Conservation (phyloP, 2,888 invertebrate species). For the Eristalis intricaria region DNA sequence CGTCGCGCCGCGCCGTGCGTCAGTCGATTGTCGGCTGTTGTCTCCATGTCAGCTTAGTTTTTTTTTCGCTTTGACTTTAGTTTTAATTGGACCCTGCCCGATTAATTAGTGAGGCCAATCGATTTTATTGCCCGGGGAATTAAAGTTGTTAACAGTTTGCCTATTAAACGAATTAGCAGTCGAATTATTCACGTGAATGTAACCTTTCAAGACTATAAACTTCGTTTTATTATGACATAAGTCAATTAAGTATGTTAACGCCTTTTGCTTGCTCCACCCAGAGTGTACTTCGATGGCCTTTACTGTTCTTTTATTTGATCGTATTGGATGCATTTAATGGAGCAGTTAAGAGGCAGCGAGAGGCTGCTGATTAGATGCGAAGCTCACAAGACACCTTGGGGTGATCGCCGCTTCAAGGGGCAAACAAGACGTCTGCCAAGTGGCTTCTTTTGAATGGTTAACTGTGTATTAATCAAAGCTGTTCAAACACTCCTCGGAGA, state of each 20-base stretch:
- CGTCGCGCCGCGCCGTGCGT: neutral
- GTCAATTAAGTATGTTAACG: conserved; percentile 36
- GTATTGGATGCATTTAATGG: neutral
- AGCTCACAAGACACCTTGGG: neutral
- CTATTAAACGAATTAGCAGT: conserved; percentile 31
- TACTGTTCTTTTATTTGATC: conserved; percentile 19
- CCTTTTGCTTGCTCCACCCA: neutral
- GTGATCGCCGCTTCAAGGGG: neutral
- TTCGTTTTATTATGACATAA: conserved; percentile 27
- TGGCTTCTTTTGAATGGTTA: neutral
- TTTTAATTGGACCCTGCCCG: conserved; percentile 16
- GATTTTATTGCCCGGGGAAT: conserved; percentile 23
- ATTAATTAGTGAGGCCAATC: conserved; percentile 31
- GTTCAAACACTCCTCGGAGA: neutral
- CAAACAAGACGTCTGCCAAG: neutral
- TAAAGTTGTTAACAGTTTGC: conserved; percentile 12
- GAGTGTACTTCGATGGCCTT: neutral
- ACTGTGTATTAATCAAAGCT: neutral
- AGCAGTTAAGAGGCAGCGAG: neutral
- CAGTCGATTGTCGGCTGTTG: neutral
- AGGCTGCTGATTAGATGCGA: neutral
- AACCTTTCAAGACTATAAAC: conserved; percentile 25
- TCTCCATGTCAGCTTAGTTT: neutral
- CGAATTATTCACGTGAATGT: conserved; percentile 14
- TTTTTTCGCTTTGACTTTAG: neutral